phyloP scores from a whole-genome alignment of 2,797 vertebrate genomes.

The Myripristis murdjan region DNA sequence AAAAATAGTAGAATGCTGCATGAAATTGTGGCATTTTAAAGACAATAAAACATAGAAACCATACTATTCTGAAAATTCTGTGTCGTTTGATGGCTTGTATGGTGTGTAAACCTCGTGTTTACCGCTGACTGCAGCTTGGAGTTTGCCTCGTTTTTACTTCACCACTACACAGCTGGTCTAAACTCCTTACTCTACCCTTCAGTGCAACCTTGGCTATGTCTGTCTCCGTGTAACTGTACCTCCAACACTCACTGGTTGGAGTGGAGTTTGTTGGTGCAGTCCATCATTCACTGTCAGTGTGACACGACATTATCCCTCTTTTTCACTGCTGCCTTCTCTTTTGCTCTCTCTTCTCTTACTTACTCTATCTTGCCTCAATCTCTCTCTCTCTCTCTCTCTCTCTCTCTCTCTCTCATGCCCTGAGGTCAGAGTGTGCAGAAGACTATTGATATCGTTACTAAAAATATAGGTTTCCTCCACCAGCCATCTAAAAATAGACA shows the following conservation, averaged over 20 bases:
- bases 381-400: background rate
- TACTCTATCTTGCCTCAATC: constrained; percentile 22
- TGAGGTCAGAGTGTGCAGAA: constrained; percentile 75
- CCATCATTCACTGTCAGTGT: constrained; percentile 64
- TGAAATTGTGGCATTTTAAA: background rate
- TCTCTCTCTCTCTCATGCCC: constrained; percentile 48
- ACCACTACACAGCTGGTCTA: no score
- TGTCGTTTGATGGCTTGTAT: no score
- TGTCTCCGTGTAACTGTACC: constrained; percentile 49
- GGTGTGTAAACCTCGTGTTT: no score
- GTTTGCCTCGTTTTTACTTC: background rate
- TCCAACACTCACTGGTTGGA: constrained; percentile 9
- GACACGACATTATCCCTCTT: constrained; percentile 57
- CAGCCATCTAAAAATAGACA: constrained; percentile 80
- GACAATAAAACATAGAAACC: background rate
- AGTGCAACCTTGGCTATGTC: constrained; percentile 41
- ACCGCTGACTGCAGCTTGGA: no score
- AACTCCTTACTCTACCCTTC: constrained; percentile 35
- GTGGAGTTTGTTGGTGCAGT: constrained; percentile 42
- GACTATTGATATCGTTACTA: constrained; percentile 82
- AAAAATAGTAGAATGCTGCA: no score
- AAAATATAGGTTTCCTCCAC: constrained; percentile 83
- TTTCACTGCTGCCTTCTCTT: constrained; percentile 41
- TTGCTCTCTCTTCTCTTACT: constrained; percentile 32
- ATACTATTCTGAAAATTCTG: no score